These are phyloP conservation scores for Heliocidaris erythrogramma DNA, from an alignment of 35 echinoderm and acorn worm genomes.

Conservation along the genomic window DNA sequence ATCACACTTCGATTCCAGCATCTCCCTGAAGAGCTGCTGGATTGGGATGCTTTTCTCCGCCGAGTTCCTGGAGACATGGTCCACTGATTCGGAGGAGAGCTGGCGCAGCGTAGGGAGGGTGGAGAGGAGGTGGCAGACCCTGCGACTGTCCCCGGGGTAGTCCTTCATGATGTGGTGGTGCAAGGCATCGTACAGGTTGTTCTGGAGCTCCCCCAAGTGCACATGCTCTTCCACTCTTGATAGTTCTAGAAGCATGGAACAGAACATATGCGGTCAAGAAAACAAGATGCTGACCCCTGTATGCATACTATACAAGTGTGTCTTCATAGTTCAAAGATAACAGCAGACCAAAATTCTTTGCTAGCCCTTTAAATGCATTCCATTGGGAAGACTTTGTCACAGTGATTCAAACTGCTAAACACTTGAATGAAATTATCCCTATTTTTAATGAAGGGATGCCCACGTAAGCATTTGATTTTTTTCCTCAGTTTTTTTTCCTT, in stretches of 20 bases:
- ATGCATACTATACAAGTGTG: too few species aligned
- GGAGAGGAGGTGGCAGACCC: constrained; percentile 71
- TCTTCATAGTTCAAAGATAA: too few species aligned
- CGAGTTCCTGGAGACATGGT: constrained; percentile 70
- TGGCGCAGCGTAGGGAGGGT: constrained; percentile 69
- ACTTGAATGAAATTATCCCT: too few species aligned
- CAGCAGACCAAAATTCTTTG: too few species aligned
- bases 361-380: too few species aligned
- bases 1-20: constrained; percentile 67
- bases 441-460: too few species aligned
- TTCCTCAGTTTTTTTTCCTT: too few species aligned
- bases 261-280: too few species aligned
- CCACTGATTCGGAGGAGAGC: constrained; percentile 65
- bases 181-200: constrained; percentile 82
- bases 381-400: too few species aligned
- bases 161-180: constrained; percentile 73
- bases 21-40: constrained; percentile 80
- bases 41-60: constrained; percentile 75
- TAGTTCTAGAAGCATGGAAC: constrained; percentile 38
- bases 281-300: too few species aligned
- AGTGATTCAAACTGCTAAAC: too few species aligned
- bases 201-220: constrained; percentile 61
- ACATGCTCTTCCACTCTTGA: constrained; percentile 63
- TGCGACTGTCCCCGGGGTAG: constrained; percentile 62
- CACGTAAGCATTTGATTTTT: too few species aligned